Evolutionary conservation across 2,888 invertebrate genomes (phyloP).

Genomic region (Heliconius charithonia): DNA sequence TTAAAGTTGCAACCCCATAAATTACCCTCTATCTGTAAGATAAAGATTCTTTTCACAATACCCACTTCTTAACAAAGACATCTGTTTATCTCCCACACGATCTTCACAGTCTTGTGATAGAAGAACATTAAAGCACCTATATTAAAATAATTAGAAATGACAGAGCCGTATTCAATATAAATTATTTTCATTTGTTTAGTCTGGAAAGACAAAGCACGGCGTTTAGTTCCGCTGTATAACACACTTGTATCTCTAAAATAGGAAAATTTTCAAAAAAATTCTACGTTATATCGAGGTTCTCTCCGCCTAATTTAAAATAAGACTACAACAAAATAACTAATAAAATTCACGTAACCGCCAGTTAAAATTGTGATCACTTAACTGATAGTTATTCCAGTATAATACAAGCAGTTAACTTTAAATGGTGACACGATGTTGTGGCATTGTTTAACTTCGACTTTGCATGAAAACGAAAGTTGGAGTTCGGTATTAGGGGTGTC

Average conservation of each 20-base stretch:
- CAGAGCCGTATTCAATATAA: background rate
- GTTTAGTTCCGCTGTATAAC: background rate
- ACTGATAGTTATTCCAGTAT: background rate
- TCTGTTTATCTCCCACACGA: constrained; percentile 13
- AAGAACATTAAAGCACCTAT: background rate
- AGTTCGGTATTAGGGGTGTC: constrained; percentile 23
- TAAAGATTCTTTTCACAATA: constrained; percentile 12
- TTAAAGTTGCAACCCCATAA: background rate
- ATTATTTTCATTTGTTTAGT: background rate
- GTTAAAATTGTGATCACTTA: background rate
- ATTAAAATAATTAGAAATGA: constrained; percentile 5
- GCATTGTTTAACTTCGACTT: constrained; percentile 33
- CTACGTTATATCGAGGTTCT: background rate
- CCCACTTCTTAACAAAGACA: background rate
- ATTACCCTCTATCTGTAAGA: background rate
- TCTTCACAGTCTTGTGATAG: background rate
- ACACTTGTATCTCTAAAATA: background rate
- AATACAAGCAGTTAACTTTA: constrained; percentile 27
- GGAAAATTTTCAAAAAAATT: background rate
- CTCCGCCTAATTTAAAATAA: background rate
- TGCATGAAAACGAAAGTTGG: constrained; percentile 35
- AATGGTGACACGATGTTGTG: constrained; percentile 25
- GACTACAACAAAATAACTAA: background rate
- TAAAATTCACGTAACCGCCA: background rate
- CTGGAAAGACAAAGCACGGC: background rate